Base-by-base conservation (phyloP, 2,797 vertebrate species). In the Okamejei kenojei region DNA sequence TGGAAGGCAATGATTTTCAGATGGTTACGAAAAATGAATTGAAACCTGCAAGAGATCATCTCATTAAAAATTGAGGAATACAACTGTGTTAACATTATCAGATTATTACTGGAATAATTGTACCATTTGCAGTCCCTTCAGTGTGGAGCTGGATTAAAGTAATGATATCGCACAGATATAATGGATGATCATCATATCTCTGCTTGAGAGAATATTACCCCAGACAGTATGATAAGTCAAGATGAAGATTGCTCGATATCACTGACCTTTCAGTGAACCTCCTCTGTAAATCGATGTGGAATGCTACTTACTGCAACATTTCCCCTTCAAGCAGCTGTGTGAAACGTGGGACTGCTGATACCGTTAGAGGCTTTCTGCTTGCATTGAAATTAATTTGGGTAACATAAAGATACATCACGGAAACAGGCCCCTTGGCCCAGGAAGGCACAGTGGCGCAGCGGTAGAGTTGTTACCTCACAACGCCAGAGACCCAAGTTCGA, bases 41-140 rank as follows among this genome's bases (percentile, higher is more conserved):
- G 29, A n/a, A 63, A 86, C 10, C 82, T n/a, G 1, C 11, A 86
- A 1, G 61, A 86, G 82, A n/a, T n/a, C n/a, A 32, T 3, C 61
- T 32, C 61, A 65, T 63, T 88, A 65, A 88, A 88, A 32, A 88
- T 88, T 19, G 7, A 32, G 13, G 17, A 32, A 8, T 65, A 7
- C n/a, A 88, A 88, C 65, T 88, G n/a, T 65, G 29, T 32, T 63
- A 86, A 86, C n/a, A 8, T 65, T 82, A 58, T 84, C 23, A 84
- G 81, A 84, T 84, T 32, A 88, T 65, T 88, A 17, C n/a, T 88
- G 84, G 61, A 65, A 65, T 88, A 15, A 65, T 65, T 88, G 29
- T n/a, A 63, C n/a, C 11, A 82, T 82, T 82, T 82, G 19, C 45
- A 82, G 38, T 7, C 8, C 5, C 29, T 88, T 88, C 84, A 65